Base-by-base conservation (phyloP, 1,140 invertebrate genomes). In the Drosophila sp. region DNA sequence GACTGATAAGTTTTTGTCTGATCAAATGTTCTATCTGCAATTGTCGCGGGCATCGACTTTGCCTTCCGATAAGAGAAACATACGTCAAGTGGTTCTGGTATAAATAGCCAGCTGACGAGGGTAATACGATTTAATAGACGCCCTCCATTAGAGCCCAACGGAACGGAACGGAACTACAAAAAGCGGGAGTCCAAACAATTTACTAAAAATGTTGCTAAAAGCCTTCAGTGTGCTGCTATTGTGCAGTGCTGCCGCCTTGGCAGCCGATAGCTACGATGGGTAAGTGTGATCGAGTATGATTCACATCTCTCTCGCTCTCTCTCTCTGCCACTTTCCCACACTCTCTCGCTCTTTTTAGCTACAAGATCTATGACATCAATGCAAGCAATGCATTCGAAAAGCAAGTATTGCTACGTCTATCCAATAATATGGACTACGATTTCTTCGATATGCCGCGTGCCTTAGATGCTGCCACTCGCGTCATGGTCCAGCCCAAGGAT, bases 291-390 rank as follows among this genome's bases (percentile, higher is more conserved):
- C 30, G 30, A 3, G 2, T 3, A 41, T 5, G 2, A 27, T 38
- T 11, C 1, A 17, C 35, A 10, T 38, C 35, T 38, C 1, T 10
- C 10, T 11, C 10, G 1, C 3, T 1, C 33, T 35, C 3, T 4
- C 3, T 1, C 3, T 6, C 35, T 10, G 10, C 3, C 7, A 1
- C 10, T 11, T 38, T 11, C 4, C 10, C 30, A 17, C 30, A 30
- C 30, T 30, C 30, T 30, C 30, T 35, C 3, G n/a, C 17, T 30
- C 30, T 35, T 4, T 23, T 11, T 47, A 91, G 91, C 54, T 91
- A 81, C 62, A 92, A 92, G 61, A 68, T 92, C 63, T 92, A 90
- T 44, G 91, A 92, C 30, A 32, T 92, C 25, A 57, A 56, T 44
- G 70, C 91, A 0, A 55, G 66, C 10, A 84, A 81, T 55, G 41